Evolutionary conservation across 2,888 invertebrate genomes (phyloP), one percentile per base, ranked within the genome.

Genomic region (Criorhina ranunculi): DNA sequence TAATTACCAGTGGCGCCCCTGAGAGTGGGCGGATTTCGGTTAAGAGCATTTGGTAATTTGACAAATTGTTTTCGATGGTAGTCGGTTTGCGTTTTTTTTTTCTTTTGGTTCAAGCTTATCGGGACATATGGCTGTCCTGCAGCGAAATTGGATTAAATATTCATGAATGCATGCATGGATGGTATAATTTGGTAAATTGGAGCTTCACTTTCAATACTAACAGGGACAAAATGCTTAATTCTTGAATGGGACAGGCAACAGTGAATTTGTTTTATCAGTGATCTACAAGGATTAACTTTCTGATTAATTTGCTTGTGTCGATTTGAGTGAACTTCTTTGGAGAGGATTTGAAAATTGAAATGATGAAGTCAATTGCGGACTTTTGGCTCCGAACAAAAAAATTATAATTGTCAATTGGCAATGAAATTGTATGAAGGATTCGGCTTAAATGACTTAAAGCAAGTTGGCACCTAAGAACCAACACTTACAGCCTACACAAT

Each of bases 51-150:
- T 53, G 44, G 59, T 46, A 11, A 59, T 64, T 72, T 79, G 72
- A 51, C 72, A 72, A 55, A 73, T 67, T 49, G 59, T 44, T 72
- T 37, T 40, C n/a, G n/a, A 72, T 57, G 15, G 42, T 7, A 37
- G 29, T 35, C 24, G 12, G 49, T 9, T 33, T 55, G 19, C 55
- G n/a, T n/a, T 1, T 55, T 29, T 33, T 0, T n/a, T 42, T 40
- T 40, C 19, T 15, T 17, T 24, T 24, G 24, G 46, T 15, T 15
- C 9, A 42, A 62, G 33, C 44, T 62, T 62, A 44, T 37, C 44
- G 7, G 55, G 55, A 7, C 37, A 53, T 29, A 40, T 53, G 9
- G 49, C 5, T 40, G 24, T 51, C 31, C 35, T 46, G 12, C 37
- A 37, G 8, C 17, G 6, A 24, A 51, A 60, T 60, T 46, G 24